Evolutionary conservation across 2,888 invertebrate species (phyloP), one percentile per base, ranked within the genome.

Genomic region (Epinotia brunnichana): DNA sequence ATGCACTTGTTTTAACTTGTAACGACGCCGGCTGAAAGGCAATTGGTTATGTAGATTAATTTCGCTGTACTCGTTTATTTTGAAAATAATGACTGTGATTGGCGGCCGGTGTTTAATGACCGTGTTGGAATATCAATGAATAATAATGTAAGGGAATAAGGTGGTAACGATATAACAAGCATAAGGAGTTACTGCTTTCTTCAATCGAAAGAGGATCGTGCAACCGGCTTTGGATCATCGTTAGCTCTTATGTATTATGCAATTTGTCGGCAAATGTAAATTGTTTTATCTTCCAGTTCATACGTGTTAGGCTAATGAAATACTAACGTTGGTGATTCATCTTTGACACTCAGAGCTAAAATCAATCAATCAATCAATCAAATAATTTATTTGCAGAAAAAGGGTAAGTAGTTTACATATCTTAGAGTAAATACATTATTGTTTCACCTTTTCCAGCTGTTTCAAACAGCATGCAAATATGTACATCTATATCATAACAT

Each of bases 1-100:
- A 73, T 73, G 62, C 61, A 69, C 57, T 56, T 57, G n/a, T 61
- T 72, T 73, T 69, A 51, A 57, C 68, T 73, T 57, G 57, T 9
- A 35, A 35, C 62, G 62, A 68, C 21, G 62, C 72, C 48, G 63
- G 19, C 60, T 61, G 60, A 67, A 66, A 60, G 48, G 59, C 66
- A 67, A 68, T 72, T 67, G 35, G 67, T 72, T 72, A 68, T 62
- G 67, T 48, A 67, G 67, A 71, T 71, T 67, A 71, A 67, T 72
- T 62, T 62, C 54, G 61, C 48, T 21, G 29, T 19, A 44, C 35
- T 19, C 41, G 35, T 71, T 54, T 61, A 54, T 61, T 62, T 72
- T 68, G 39, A 35, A 48, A 17, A 11, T 70, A 48, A 70, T 70
- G 24, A 4, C 35, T 61, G 68, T 59, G 24, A 56, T 56, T 66